Base-by-base conservation (phyloP, 23 tunicate genomes). In the Diplosoma virens region DNA sequence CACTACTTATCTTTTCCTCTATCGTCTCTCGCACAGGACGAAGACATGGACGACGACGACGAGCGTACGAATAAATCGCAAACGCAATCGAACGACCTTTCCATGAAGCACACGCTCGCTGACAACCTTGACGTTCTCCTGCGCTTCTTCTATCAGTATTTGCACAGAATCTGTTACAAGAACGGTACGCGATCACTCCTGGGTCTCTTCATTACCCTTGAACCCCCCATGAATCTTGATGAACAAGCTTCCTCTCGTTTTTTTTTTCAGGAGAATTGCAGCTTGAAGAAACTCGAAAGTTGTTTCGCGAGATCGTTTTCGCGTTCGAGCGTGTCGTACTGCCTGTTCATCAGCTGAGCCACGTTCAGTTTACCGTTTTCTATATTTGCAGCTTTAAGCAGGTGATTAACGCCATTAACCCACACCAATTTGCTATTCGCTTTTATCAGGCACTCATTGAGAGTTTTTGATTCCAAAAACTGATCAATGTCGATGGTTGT, bases 301-400 rank as follows among this genome's bases (percentile, higher is more conserved):
- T 89, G 3, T 77, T 89, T 33, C 70, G 67, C 14, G 88, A 89
- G 64, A n/a, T 89, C 1, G 0, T 89, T 31, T 24, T 28, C 30
- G 74, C 84, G 25, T 89, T 89, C 53, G 84, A 77, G 41, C 52
- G 56, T 9, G 72, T 71, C 1, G 68, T 89, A 6, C 53, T 89
- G 47, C 96, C 96, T 0, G 34, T 82, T 2, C 79, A 89, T 55
- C 83, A 64, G 16, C 54, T 86, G 41, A 47, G 25, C 34, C 96
- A 89, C 50, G 76, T 78, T 26, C 96, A 89, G 66, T 89, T 82
- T 37, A 18, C 71, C 2, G 3, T 89, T 3, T 89, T 89, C 56
- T 89, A 83, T 37, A 78, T 89, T 4, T 82, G 88, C 81, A 82
- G 88, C 61, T 81, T 87, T 16, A 76, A 76, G 56, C 77, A 60